A percentile compares a stretch with the other conserved stretches of the same genome.
Evolutionary conservation across 37 sponge, comb jelly and placozoan genomes (phyloP).

Genomic region (Spongilla lacustris): DNA sequence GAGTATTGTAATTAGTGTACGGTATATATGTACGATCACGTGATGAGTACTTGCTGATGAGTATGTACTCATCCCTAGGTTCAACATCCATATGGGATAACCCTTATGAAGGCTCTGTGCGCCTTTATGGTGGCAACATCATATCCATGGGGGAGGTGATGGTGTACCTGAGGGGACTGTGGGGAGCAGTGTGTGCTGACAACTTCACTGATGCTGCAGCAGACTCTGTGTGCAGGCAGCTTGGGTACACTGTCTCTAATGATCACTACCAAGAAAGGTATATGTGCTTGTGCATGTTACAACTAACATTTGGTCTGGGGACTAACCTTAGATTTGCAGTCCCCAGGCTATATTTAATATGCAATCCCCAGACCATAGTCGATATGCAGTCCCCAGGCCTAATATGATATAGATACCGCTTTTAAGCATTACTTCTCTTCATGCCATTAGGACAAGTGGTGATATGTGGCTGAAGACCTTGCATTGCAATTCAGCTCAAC

Average conservation of each 20-base stretch:
- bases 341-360: no score
- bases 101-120: constrained; percentile 47
- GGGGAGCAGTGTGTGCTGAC: constrained; percentile 75
- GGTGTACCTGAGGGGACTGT: constrained; percentile 28
- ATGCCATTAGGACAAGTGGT: not conserved
- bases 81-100: not conserved
- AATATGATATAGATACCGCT: no score
- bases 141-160: constrained; percentile 12
- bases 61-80: not conserved
- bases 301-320: no score
- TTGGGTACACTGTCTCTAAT: constrained; percentile 38
- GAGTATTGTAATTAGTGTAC: no score
- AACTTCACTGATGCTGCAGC: constrained; percentile 47
- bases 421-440: not conserved
- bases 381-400: no score
- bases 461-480: not conserved
- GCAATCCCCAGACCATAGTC: no score
- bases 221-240: constrained; percentile 60
- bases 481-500: not conserved
- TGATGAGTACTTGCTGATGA: no score
- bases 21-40: no score
- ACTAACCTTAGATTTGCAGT: no score
- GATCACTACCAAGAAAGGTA: no score
- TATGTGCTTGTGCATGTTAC: no score
- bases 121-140: constrained; percentile 3